These are phyloP conservation scores for Proisotoma minuta DNA, from an alignment of 2,888 invertebrate species.

Conservation along the genomic window DNA sequence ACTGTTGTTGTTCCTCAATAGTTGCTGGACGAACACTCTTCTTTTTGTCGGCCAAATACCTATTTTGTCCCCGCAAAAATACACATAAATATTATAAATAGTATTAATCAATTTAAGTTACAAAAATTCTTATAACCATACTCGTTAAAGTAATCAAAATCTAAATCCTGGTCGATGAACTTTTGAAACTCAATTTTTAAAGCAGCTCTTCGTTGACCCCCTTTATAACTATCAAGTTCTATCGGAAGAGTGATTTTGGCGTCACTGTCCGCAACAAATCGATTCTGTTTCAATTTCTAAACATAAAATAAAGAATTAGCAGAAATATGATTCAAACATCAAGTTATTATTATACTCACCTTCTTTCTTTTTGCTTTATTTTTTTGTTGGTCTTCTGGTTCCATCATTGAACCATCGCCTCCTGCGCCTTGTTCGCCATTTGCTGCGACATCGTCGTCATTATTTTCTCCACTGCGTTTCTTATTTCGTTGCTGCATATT, in stretches of 20 bases:
- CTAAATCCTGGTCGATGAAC: conserved; percentile 36
- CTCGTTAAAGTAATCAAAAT: conserved; percentile 39
- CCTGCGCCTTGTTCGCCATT: conserved; percentile 7
- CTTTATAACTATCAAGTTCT: conserved; percentile 41
- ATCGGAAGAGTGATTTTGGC: conserved; percentile 32
- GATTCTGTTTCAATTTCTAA: conserved; percentile 6
- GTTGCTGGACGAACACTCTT: too few relatives aligned
- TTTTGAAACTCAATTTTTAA: conserved; percentile 38
- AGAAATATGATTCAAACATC: neutral
- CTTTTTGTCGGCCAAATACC: too few relatives aligned
- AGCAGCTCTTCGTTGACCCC: conserved; percentile 28
- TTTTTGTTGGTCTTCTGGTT: neutral
- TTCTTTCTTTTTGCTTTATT: conserved; percentile 6
- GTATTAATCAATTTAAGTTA: too few relatives aligned
- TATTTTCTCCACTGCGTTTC: conserved; percentile 5
- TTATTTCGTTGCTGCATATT: conserved; percentile 28
- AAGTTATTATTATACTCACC: neutral
- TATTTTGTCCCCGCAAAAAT: too few relatives aligned
- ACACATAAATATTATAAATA: too few relatives aligned
- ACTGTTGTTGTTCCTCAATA: too few relatives aligned
- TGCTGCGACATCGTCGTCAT: conserved; percentile 5
- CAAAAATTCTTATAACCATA: too few relatives aligned
- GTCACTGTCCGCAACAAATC: conserved; percentile 34
- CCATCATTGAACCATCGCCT: conserved; percentile 5
- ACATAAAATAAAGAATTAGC: neutral